Base-by-base conservation (phyloP, 2,888 invertebrate species). In the Lasioglossum villosulum region DNA sequence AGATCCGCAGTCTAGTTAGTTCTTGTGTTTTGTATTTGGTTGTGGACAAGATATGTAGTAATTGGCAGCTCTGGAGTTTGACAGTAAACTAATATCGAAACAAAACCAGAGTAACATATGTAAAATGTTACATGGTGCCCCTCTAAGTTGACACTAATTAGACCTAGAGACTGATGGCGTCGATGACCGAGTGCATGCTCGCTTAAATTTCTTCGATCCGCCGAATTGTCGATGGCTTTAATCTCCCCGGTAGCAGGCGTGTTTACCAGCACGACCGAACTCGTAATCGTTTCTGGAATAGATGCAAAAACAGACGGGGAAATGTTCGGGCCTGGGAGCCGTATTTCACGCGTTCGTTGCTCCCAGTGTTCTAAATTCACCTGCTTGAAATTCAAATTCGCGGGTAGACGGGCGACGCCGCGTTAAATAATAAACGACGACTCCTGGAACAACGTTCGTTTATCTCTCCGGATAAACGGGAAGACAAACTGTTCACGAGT, bases 261-360 rank as follows among this genome's bases (percentile, higher is more conserved):
- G 71, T 71, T 78, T 78, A 59, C 71, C 10, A 42, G 34, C 78
- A 27, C 78, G 34, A 71, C 48, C 56, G 74, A 39, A 39, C 34
- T 37, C 56, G 74, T 59, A 75, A 75, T 75, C 56, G 34, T 39
- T 75, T 39, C 56, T 59, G 56, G 48, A 75, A 75, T 19, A 10
- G 56, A 37, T 14, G n/a, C 59, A 63, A 8, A 34, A 42, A 71
- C 19, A 39, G 10, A n/a, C 48, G 48, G 39, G 16, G 52, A 73
- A 73, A 68, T n/a, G 39, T 66, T 73, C 16, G 39, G 16, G 23
- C 52, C 30, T 59, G 14, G 37, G n/a, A 30, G 34, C 16, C 39
- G 72, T 48, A 30, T 34, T 19, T 70, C 76, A 70, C 6, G 37
- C 34, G n/a, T 56, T 27, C 34, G 37, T 37, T 56, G 34, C 39